Percentiles rank a stretch among this genome's conserved stretches.
Evolutionary conservation across 1,140 invertebrate genomes (phyloP).

Genomic region (Leptestheria dahalacensis): DNA sequence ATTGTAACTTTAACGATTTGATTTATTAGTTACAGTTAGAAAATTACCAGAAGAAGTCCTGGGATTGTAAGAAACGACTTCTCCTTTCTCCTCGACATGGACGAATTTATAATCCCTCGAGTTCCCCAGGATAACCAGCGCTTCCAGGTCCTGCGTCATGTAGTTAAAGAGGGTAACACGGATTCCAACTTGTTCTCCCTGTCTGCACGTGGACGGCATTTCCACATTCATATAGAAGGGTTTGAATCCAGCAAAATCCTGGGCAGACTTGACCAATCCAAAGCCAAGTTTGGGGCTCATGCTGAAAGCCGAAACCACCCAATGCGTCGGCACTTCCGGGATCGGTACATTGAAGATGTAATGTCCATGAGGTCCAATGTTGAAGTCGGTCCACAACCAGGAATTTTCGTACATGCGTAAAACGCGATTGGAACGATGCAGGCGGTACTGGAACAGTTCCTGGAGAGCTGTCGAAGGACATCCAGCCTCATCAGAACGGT

Average conservation of each 20-base stretch:
- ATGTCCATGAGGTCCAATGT: slow-evolving; percentile 70
- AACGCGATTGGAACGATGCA: slow-evolving; percentile 68
- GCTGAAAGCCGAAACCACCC: slow-evolving; percentile 84
- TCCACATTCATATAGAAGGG: slow-evolving; percentile 93
- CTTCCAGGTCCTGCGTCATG: slow-evolving; percentile 63
- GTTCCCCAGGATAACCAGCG: slow-evolving; percentile 67
- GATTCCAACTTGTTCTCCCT: slow-evolving; percentile 87
- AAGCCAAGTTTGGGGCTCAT: slow-evolving; percentile 72
- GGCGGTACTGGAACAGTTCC: slow-evolving; percentile 52
- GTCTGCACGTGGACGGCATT: slow-evolving; percentile 61
- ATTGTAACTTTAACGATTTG: background rate
- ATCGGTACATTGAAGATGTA: slow-evolving; percentile 73
- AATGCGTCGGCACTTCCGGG: slow-evolving; percentile 64
- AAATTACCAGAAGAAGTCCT: slow-evolving; percentile 51
- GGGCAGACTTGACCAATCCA: slow-evolving; percentile 60
- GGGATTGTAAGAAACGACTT: slow-evolving; percentile 54
- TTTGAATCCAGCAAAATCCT: slow-evolving; percentile 65
- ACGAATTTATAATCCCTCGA: slow-evolving; percentile 85
- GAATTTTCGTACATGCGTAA: slow-evolving; percentile 81
- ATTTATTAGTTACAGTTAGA: background rate
- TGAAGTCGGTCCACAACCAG: slow-evolving; percentile 87
- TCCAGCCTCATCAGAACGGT: slow-evolving; percentile 24
- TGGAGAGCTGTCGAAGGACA: slow-evolving; percentile 18
- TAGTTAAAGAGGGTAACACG: slow-evolving; percentile 90
- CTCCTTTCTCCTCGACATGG: slow-evolving; percentile 75